Conservation (phyloP, 2,888 invertebrate genomes). For the Dendrolimus pini region DNA sequence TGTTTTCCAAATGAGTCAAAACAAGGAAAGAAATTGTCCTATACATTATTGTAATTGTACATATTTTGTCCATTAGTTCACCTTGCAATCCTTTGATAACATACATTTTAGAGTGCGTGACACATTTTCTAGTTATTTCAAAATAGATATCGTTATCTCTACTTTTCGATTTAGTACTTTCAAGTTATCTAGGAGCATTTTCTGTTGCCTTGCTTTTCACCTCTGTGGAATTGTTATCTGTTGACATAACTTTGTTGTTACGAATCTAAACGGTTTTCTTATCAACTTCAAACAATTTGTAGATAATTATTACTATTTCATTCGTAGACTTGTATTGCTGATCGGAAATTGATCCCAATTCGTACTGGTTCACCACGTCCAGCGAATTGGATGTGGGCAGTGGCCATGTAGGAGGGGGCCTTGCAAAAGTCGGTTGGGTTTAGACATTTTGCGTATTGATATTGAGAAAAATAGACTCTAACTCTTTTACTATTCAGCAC, state of each 20-base stretch:
- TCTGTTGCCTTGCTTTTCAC: slow-evolving; percentile 16
- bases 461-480: slow-evolving; percentile 43
- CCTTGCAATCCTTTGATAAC: slow-evolving; percentile 34
- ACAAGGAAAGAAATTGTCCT: slow-evolving; percentile 6
- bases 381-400: slow-evolving; percentile 71
- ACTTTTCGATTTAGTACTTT: slow-evolving; percentile 21
- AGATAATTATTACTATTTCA: slow-evolving; percentile 4
- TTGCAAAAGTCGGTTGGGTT: slow-evolving; percentile 56
- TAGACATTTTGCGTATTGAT: slow-evolving; percentile 37
- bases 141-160: slow-evolving; percentile 34
- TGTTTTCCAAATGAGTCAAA: slow-evolving; percentile 11
- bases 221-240: slow-evolving; percentile 16
- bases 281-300: not conserved
- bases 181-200: slow-evolving; percentile 16
- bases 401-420: slow-evolving; percentile 66
- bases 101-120: slow-evolving; percentile 28
- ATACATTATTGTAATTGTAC: slow-evolving; percentile 15
- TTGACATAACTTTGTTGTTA: not conserved
- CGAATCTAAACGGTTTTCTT: not conserved
- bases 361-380: slow-evolving; percentile 35
- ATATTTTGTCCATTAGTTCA: slow-evolving; percentile 20
- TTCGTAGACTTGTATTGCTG: slow-evolving; percentile 15
- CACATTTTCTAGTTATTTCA: slow-evolving; percentile 48
- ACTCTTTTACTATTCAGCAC: slow-evolving; percentile 38
- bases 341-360: slow-evolving; percentile 52